Percentiles rank a stretch among this genome's conserved stretches.
These are phyloP conservation scores for Sitobion miscanthi DNA, from an alignment of 1,140 invertebrate genomes.

Conservation along the genomic window DNA sequence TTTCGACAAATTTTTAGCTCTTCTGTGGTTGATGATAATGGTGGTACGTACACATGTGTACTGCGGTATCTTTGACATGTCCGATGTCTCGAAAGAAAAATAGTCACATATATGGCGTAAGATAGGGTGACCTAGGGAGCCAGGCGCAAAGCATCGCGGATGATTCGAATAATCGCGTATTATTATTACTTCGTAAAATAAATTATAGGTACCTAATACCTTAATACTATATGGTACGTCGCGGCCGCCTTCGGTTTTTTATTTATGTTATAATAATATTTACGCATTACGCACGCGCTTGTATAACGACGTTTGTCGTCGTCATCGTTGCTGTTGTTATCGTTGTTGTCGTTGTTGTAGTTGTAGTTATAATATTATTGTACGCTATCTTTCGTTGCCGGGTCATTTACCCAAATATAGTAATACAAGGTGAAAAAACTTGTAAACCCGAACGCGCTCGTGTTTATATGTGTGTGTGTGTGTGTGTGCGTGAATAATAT, in stretches of 20 bases:
- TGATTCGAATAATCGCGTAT: too few species aligned
- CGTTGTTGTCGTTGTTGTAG: neutral
- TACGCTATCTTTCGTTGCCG: neutral
- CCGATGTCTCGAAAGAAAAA: too few species aligned
- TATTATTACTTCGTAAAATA: neutral
- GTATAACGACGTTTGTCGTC: neutral
- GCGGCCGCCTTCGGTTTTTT: neutral
- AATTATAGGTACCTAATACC: neutral
- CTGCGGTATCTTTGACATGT: too few species aligned
- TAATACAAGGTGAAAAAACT: conserved; percentile 30
- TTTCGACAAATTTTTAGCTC: too few species aligned
- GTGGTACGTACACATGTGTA: too few species aligned
- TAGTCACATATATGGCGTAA: too few species aligned
- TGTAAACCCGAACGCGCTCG: neutral
- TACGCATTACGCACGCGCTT: too few species aligned
- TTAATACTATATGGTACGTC: too few species aligned
- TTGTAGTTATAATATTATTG: neutral
- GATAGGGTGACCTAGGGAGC: too few species aligned
- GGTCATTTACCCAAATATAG: conserved; percentile 35
- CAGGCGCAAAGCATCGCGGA: too few species aligned
- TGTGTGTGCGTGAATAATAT: neutral
- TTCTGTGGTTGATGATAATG: too few species aligned
- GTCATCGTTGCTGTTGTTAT: neutral
- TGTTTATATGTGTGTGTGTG: neutral
- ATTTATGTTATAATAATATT: neutral